Conservation (phyloP, 2,888 invertebrate species). For the Invenusta paracnida region DNA sequence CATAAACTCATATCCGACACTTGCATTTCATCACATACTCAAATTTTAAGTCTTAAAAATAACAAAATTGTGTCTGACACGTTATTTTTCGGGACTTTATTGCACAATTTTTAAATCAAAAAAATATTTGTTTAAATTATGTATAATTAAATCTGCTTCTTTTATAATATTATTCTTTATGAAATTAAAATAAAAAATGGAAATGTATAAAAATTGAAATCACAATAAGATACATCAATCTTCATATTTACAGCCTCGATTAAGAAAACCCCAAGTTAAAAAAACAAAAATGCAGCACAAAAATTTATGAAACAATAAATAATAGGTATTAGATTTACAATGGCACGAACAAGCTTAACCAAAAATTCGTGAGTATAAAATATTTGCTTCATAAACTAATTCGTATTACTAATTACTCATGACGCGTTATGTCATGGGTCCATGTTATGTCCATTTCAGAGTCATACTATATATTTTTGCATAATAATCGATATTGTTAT, state of each 20-base stretch:
- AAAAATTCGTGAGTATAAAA: no score
- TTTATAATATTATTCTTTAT: background rate
- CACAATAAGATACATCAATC: background rate
- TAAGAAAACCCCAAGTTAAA: background rate
- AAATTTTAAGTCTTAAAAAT: background rate
- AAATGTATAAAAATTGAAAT: background rate
- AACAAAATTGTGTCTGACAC: background rate
- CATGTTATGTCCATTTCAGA: background rate
- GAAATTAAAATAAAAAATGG: background rate
- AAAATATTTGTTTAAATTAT: background rate
- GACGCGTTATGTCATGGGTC: background rate
- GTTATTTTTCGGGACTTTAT: background rate
- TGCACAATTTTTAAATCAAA: background rate
- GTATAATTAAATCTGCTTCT: background rate
- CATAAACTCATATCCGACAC: background rate
- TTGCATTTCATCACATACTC: background rate
- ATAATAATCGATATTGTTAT: background rate
- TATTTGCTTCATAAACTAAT: background rate
- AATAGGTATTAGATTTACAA: no score
- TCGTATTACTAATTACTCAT: background rate
- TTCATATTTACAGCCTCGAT: background rate
- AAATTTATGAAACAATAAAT: no score
- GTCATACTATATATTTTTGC: background rate
- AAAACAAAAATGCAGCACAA: no score
- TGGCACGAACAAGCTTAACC: no score